Base-by-base conservation (phyloP, 2,797 vertebrate species). In the Enteromius argenteus region DNA sequence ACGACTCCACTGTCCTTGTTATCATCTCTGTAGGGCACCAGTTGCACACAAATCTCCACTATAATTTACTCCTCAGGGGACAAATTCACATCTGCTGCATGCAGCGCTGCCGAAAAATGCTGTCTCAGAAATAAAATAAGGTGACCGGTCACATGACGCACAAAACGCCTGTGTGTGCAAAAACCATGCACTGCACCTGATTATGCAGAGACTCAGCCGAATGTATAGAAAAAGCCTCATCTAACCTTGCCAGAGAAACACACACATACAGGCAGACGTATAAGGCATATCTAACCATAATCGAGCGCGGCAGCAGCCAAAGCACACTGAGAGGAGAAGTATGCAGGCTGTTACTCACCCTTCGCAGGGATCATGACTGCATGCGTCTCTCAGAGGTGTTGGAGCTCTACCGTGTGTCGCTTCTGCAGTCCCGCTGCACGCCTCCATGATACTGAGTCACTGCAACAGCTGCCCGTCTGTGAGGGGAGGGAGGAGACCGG, bases 371-470 rank as follows among this genome's bases (percentile, higher is more conserved):
- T 93, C 93, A 92, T 93, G 77, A 93, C 90, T 93, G 93, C 92
- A 93, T 91, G 93, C 89, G 91, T 94, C 91, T 92, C 90, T 90
- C 92, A 81, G 90, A 89, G 92, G 90, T 91, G 91, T 92, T 90
- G 91, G 92, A 91, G 91, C 92, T 88, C 92, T 91, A 90, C 92
- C 93, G 89, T 94, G 92, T 82, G 93, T 93, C 92, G 92, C 94
- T 93, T 94, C 93, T 90, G 94, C 93, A 94, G 94, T 91, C 92
- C 93, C 90, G 62, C 94, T 93, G 91, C 92, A 93, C 91, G 93
- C 91, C 91, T 96, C 95, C 95, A 96, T 96, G 92, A 94, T 94
- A 91, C 91, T 89, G 93, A 90, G 89, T 91, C 92, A 91, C 93
- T 91, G 92, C 94, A 94, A 93, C 93, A 92, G 93, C 91, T 90